Base-by-base conservation (phyloP, 1,140 invertebrate genomes). In the Akabosia matsudoensis region DNA sequence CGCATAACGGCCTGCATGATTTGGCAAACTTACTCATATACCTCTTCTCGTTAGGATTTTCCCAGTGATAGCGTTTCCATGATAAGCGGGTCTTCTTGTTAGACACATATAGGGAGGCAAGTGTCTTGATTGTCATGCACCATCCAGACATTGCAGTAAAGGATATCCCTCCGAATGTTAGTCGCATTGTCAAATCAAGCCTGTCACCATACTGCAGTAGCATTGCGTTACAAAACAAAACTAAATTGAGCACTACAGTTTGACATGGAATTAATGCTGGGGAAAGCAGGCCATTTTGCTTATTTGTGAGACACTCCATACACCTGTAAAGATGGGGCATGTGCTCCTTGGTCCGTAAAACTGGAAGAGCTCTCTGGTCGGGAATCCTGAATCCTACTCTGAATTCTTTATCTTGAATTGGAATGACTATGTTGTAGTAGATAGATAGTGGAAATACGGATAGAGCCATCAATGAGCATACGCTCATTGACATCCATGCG, bases 11-110 rank as follows among this genome's bases (percentile, higher is more conserved):
- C 16, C 26, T 45, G 33, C 70, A 72, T 4, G 18, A n/a, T 22
- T 37, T 37, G 1, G 14, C 13, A 72, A 72, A 72, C 33, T 22
- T 72, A 4, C 24, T 45, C 70, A 72, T 72, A 22, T 72, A 72
- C 1, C n/a, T 14, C 13, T 37, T 34, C n/a, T 72, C 24, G 2
- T 3, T 24, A 18, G 18, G 24, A n/a, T 2, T 72, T 22, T 26
- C 26, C 33, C 33, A 72, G 7, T 72, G 14, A 34, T 26, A 34
- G 4, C 33, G 14, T 51, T 72, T 72, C 70, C 70, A 72, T 3
- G 70, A 72, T 4, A 1, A 4, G 2, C 13, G n/a, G 3, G 70
- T 37, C 28, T 31, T 67, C 22, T 10, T 30, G 31, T 22, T 67
- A 24, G 26, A 67, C 7, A 31, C 30, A 30, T 67, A 7, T 7